phyloP scores from a whole-genome alignment of 1,140 invertebrate genomes.

The Centruroides sculpturatus region DNA sequence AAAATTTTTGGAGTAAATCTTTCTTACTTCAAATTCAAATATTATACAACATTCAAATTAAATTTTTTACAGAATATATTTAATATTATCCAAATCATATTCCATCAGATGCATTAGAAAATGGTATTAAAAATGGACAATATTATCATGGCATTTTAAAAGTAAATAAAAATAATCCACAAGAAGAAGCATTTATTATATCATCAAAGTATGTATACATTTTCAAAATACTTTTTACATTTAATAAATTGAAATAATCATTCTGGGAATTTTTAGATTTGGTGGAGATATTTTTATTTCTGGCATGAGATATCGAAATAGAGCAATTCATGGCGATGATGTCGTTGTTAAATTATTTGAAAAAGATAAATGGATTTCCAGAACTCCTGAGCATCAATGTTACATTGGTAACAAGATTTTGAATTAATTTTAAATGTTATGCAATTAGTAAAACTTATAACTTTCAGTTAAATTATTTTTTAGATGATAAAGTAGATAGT shows the following conservation, averaged over 20 bases:
- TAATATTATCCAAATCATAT: conserved; percentile 25
- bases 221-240: background rate
- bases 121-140: conserved; percentile 25
- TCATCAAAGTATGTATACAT: conserved; percentile 19
- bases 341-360: conserved; percentile 30
- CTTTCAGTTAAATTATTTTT: no score
- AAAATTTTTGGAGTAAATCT: no score
- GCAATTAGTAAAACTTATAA: no score
- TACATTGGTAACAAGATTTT: no score
- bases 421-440: no score
- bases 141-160: conserved; percentile 24
- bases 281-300: conserved; percentile 28
- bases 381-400: background rate
- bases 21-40: no score
- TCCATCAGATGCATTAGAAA: conserved; percentile 22
- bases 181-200: conserved; percentile 27
- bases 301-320: conserved; percentile 27
- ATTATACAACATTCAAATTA: no score
- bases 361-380: conserved; percentile 24
- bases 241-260: background rate
- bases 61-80: no score
- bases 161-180: conserved; percentile 27
- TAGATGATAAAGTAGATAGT: no score
- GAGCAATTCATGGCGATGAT: conserved; percentile 34
- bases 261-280: background rate